Evolutionary conservation across 2,797 vertebrate genomes (phyloP).

Genomic region (Gobionotothen gibberifrons): DNA sequence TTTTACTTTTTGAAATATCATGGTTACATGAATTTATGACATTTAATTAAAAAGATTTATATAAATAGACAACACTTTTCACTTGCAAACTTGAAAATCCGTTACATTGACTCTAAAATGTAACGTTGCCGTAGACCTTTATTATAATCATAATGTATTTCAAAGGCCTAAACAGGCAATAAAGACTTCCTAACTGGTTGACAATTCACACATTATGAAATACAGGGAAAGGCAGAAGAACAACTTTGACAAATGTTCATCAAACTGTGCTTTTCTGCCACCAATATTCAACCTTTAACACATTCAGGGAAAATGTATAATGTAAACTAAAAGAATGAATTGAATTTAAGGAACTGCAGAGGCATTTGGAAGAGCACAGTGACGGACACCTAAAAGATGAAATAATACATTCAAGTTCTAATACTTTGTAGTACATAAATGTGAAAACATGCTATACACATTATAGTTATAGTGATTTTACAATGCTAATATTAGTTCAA

Average conservation of each 20-base stretch:
- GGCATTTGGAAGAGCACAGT: too few relatives aligned
- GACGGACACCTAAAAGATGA: too few relatives aligned
- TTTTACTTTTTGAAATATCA: too few relatives aligned
- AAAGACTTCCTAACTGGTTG: too few relatives aligned
- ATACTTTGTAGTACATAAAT: too few relatives aligned
- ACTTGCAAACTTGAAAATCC: not conserved
- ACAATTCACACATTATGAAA: not conserved
- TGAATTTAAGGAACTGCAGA: too few relatives aligned
- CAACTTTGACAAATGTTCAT: not conserved
- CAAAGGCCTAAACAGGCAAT: not conserved
- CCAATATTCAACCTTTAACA: not conserved
- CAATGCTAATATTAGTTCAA: too few relatives aligned
- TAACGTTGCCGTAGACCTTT: not conserved
- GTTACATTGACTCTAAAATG: not conserved
- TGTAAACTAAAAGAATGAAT: too few relatives aligned
- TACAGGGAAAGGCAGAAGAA: not conserved
- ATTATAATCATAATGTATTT: not conserved
- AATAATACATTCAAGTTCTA: too few relatives aligned
- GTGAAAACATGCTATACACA: too few relatives aligned
- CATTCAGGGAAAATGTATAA: not conserved
- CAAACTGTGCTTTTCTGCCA: not conserved
- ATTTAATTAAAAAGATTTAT: not conserved
- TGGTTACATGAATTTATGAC: too few relatives aligned
- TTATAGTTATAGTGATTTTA: too few relatives aligned
- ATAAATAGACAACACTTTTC: not conserved